A percentile compares a stretch with the other conserved stretches of the same genome.
Evolutionary conservation across 1,140 invertebrate species (phyloP).

Genomic region (Drosophila funebris): DNA sequence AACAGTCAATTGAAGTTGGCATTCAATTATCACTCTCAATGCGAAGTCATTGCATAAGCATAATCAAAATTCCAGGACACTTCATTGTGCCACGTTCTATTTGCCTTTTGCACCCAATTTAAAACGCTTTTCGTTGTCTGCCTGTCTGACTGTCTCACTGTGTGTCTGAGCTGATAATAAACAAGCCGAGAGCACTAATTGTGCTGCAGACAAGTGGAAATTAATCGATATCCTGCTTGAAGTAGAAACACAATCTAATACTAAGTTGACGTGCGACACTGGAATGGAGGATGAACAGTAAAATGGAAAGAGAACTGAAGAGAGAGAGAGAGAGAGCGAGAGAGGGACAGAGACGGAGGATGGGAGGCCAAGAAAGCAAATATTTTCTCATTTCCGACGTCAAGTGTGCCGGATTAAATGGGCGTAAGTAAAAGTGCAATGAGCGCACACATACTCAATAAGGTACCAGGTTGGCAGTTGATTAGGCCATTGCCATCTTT

Average conservation of each 20-base stretch:
- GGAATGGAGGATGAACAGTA: not conserved
- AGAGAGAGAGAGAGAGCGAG: not conserved
- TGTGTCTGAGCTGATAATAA: conserved; percentile 51
- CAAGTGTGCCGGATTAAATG: conserved; percentile 62
- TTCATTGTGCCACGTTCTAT: conserved; percentile 23
- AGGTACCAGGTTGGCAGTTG: conserved; percentile 43
- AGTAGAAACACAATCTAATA: conserved; percentile 45
- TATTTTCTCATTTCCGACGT: conserved; percentile 72
- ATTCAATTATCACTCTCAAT: conserved; percentile 14
- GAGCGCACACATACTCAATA: not conserved
- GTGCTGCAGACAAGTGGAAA: conserved; percentile 75
- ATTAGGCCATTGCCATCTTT: conserved; percentile 62
- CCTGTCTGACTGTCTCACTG: not conserved
- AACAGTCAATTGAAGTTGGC: conserved; percentile 11
- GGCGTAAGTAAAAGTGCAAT: conserved; percentile 45
- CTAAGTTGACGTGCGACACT: conserved; percentile 30
- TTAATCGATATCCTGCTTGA: conserved; percentile 75
- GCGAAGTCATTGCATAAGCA: not conserved
- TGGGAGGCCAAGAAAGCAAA: conserved; percentile 29
- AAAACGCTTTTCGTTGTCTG: conserved; percentile 42
- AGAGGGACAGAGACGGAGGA: not conserved
- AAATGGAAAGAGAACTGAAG: not conserved
- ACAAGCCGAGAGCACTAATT: conserved; percentile 73
- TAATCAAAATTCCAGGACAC: conserved; percentile 22
- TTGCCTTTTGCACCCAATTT: conserved; percentile 54